phyloP scores from a whole-genome alignment of 64 coral and sea anemone species.

The Cladopsammia gracilis region DNA sequence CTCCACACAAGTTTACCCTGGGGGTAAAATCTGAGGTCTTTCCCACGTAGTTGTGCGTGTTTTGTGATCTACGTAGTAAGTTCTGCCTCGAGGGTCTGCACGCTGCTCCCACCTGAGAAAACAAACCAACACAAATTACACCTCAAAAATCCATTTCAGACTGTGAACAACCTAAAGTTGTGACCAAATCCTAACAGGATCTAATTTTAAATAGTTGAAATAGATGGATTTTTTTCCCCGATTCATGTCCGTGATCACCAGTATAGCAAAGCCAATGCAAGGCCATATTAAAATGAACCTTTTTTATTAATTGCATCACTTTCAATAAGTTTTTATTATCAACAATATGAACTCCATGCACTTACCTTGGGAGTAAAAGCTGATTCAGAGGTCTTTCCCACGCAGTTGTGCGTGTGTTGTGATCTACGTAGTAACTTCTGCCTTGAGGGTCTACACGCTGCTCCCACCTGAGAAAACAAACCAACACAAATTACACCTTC shows the following conservation, averaged over 20 bases:
- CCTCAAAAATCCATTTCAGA: no score
- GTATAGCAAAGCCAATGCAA: no score
- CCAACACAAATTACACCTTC: neutral
- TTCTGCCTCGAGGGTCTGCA: slow-evolving; percentile 95
- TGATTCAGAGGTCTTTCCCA: slow-evolving; percentile 99
- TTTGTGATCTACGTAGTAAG: slow-evolving; percentile 98
- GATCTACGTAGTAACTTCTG: slow-evolving; percentile 98
- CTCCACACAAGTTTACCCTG: slow-evolving; percentile 82
- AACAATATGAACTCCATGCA: slow-evolving; percentile 5
- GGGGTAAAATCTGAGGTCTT: slow-evolving; percentile 93
- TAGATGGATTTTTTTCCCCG: no score
- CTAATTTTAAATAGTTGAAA: no score
- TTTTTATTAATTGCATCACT: no score
- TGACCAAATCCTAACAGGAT: no score
- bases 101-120: slow-evolving; percentile 94
- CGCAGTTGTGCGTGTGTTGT: slow-evolving; percentile 93
- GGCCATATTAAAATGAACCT: no score
- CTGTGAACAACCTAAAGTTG: no score
- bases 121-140: neutral
- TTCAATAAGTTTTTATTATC: no score
- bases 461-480: slow-evolving; percentile 84
- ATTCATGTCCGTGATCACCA: no score
- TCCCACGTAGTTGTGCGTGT: slow-evolving; percentile 98
- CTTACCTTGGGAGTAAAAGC: slow-evolving; percentile 88
- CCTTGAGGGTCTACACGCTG: slow-evolving; percentile 97